Base-by-base conservation (phyloP, 2,888 invertebrate species). In the Dichetophora obliterata region DNA sequence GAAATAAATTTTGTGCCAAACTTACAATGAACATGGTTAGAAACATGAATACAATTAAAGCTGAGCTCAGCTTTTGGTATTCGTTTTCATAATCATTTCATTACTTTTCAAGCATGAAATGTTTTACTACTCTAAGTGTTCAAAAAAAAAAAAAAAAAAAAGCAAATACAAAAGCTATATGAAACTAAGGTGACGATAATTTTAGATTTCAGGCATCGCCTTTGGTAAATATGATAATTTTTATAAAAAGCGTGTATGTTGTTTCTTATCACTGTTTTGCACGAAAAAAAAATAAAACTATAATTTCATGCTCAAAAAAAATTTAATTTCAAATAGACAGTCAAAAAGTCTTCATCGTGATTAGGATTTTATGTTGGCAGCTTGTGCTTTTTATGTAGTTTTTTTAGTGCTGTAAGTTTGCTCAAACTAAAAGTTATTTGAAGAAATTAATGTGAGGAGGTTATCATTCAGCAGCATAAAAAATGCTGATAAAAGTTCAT, bases 401-500 rank as follows among this genome's bases (percentile, higher is more conserved):
- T 37, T 37, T 19, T 11, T 11, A n/a, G n/a, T 34, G 27, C 24
- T 24, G 5, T 54, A 54, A n/a, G 37, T 43, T 43, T 75, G 68
- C 69, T 75, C 70, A 31, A 75, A 50, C 61, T 70, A 34, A 50
- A 63, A 61, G 19, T 1, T 24, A 61, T 14, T 24, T 37, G 11
- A 65, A 50, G 27, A 52, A 34, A 65, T 22, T 43, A 77, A 77
- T 81, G 81, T 77, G 81, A 76, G 78, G 81, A 83, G 86, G 86
- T 87, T 86, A 86, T 86, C 86, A 78, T 75, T 31, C 57, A 14
- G 16, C 72, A 80, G 79, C 80, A 81, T 82, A 77, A 77, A 34
- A 63, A 75, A 22, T 43, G 52, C 82, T 84, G 86, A 87, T 87
- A 87, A 87, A 83, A 81, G 84, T 83, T 84, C 82, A 81, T 84